These are phyloP conservation scores for Leptinotarsa rubiginosa DNA, from an alignment of 2,888 invertebrate genomes.

Conservation along the genomic window DNA sequence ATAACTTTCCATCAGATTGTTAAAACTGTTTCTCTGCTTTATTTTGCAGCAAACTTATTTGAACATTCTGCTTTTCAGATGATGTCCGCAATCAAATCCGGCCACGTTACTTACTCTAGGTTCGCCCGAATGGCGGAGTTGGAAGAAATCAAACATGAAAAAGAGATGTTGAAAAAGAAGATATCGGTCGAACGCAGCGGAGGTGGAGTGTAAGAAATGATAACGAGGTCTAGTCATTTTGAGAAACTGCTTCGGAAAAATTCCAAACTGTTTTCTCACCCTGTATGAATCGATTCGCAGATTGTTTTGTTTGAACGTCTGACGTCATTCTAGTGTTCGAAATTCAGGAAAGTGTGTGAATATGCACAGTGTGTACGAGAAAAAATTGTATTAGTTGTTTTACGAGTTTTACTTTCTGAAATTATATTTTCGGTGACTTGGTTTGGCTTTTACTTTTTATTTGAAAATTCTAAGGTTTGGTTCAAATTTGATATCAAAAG, in stretches of 20 bases:
- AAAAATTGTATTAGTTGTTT: background rate
- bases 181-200: constrained; percentile 95
- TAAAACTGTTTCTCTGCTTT: too few species aligned
- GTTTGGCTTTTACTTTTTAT: too few species aligned
- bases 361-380: background rate
- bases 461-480: too few species aligned
- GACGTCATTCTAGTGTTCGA: background rate
- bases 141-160: constrained; percentile 87
- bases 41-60: background rate
- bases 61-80: constrained; percentile 73
- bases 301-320: background rate
- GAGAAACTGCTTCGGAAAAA: background rate
- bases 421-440: background rate
- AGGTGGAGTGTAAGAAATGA: constrained; percentile 83
- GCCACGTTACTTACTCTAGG: constrained; percentile 93
- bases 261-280: background rate
- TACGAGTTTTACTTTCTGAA: background rate
- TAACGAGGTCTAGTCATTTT: background rate
- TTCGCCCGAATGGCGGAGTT: constrained; percentile 95
- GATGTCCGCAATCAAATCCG: constrained; percentile 98
- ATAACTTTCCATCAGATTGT: too few species aligned
- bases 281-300: background rate
- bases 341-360: background rate
- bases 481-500: too few species aligned
- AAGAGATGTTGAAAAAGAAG: constrained; percentile 79